Evolutionary conservation across 1,140 invertebrate species (phyloP), one percentile per base, ranked within the genome.

Genomic region (Thaumetopoea pityocampa): DNA sequence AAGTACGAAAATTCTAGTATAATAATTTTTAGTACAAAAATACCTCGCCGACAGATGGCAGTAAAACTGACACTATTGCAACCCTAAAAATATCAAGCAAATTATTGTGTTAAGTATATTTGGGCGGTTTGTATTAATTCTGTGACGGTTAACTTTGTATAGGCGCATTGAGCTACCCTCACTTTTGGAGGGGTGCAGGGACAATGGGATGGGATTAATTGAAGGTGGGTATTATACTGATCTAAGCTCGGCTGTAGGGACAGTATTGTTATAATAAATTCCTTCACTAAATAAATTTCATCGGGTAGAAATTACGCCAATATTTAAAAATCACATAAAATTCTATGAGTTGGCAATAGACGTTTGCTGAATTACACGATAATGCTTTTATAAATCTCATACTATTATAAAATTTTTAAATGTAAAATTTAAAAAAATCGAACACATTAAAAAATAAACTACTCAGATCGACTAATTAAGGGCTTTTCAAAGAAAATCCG

Each of bases 121-220:
- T 77, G 67, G 69, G 74, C 66, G 66, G 65, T 69, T 55, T 62
- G 67, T 71, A 81, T 72, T 78, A 74, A 77, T 72, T 81, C 74
- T 69, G 71, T 77, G 70, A 70, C 61, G 61, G 67, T 56, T 56
- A 40, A 40, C 60, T 63, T 67, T 66, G 11, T 30, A 61, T 67
- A 53, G 54, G 47, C 29, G 43, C 29, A 27, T 35, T 28, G 44
- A 51, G 45, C 47, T 32, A 30, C 54, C 60, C 48, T 51, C 20
- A 38, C 30, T 42, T 34, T 33, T 38, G 22, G 34, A 52, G 60
- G 63, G 64, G 68, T 53, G n/a, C 14, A 8, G 35, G 42, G 24
- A 79, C 72, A 82, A 79, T 67, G 49, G 71, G 69, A 78, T 77
- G 64, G 73, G 71, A 82, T 82, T 82, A 77, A 67, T 53, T 56